Conservation (phyloP, 2,797 vertebrate genomes). For the Triplophysa yarkandensis region DNA sequence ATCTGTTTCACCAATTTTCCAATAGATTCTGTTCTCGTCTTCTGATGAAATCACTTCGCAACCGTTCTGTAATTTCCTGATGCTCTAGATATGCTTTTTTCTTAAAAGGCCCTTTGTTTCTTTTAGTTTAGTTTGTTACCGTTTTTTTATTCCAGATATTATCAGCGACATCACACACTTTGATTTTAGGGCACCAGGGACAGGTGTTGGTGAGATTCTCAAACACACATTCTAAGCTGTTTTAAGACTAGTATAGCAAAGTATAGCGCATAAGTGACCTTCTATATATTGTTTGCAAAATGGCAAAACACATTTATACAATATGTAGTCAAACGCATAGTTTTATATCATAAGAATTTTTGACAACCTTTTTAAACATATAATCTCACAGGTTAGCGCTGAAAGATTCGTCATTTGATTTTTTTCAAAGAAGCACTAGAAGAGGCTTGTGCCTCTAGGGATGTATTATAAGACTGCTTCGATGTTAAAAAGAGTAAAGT, state of each 20-base stretch:
- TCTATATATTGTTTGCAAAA: background rate
- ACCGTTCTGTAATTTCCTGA: slow-evolving; percentile 37
- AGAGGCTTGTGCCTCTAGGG: background rate
- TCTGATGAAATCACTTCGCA: slow-evolving; percentile 57
- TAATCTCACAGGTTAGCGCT: background rate
- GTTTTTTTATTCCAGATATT: background rate
- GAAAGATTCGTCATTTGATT: background rate
- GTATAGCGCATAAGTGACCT: background rate
- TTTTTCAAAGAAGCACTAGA: background rate
- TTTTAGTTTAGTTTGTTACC: background rate
- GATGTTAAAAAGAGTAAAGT: slow-evolving; percentile 17
- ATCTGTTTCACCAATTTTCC: slow-evolving; percentile 25
- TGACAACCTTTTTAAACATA: background rate
- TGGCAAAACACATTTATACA: background rate
- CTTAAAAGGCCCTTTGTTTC: background rate
- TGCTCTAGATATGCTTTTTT: slow-evolving; percentile 26
- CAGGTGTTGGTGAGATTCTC: background rate
- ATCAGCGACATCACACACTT: background rate
- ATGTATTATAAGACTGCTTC: background rate
- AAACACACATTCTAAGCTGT: too few species aligned
- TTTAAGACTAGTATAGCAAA: background rate
- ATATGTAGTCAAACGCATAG: background rate
- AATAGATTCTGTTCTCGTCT: slow-evolving; percentile 27
- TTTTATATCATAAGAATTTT: background rate
- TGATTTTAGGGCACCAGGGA: background rate